A percentile compares a stretch with the other conserved stretches of the same genome.
These are phyloP conservation scores for Anastrepha obliqua DNA, from an alignment of 1,140 invertebrate species.

Conservation along the genomic window DNA sequence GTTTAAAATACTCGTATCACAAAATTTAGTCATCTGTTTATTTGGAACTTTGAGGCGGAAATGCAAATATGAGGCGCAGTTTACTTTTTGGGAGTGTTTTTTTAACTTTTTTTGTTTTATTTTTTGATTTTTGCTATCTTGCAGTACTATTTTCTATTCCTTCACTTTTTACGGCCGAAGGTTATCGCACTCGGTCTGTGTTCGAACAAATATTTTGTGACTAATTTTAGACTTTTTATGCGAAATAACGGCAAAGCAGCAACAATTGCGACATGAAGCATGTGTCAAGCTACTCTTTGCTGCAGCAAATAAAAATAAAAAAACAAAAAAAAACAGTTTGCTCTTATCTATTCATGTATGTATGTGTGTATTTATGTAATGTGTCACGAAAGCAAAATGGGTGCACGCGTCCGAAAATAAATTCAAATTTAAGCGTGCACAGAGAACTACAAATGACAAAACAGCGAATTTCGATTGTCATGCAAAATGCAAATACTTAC, in stretches of 20 bases:
- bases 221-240: slow-evolving; percentile 27
- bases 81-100: slow-evolving; percentile 1
- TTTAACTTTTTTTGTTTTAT: neutral
- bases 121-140: neutral
- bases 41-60: neutral
- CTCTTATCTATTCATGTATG: neutral
- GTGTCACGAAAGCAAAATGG: neutral
- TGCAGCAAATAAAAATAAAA: neutral
- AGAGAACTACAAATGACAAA: too few relatives aligned
- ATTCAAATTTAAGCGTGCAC: too few relatives aligned
- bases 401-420: too few relatives aligned
- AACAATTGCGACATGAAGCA: neutral
- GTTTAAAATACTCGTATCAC: neutral
- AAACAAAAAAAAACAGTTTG: neutral
- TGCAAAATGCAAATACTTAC: too few relatives aligned
- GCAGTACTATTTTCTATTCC: neutral
- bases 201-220: neutral
- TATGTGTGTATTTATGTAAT: neutral
- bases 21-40: neutral
- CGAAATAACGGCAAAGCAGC: neutral
- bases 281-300: neutral
- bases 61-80: neutral
- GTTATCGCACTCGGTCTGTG: neutral
- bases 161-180: neutral
- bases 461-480: too few relatives aligned